A percentile compares a stretch with the other conserved stretches of the same genome.
These are phyloP conservation scores for Parus major DNA, from an alignment of 2,113 vertebrate genomes.

Conservation along the genomic window DNA sequence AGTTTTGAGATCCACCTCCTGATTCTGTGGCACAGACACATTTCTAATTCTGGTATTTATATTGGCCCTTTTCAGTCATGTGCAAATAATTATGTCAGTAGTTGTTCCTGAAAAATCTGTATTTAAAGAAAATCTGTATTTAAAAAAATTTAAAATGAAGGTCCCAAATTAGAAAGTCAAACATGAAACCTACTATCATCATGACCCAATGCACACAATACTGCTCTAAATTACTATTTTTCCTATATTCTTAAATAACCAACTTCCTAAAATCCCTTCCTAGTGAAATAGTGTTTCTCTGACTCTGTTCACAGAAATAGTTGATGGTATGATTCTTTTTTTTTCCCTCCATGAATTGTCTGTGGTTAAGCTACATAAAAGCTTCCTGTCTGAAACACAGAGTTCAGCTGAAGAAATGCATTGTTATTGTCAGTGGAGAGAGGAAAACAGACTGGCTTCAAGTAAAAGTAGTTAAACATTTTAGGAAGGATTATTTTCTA, in stretches of 20 bases:
- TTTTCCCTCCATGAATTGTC: not conserved
- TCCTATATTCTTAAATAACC: conserved; percentile 19
- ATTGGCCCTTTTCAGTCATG: not conserved
- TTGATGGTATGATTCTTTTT: not conserved
- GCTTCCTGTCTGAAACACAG: not conserved
- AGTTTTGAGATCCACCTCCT: not conserved
- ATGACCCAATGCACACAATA: not conserved
- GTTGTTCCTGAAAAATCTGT: conserved; percentile 23
- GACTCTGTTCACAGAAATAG: conserved; percentile 27
- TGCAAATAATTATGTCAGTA: conserved; percentile 30
- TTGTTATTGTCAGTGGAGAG: not conserved
- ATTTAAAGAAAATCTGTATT: conserved; percentile 12
- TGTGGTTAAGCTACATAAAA: not conserved
- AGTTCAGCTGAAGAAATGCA: not conserved
- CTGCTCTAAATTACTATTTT: conserved; percentile 41
- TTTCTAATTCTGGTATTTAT: conserved; percentile 21
- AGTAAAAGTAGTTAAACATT: not conserved
- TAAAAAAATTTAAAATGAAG: not conserved
- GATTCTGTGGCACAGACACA: not conserved
- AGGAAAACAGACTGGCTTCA: not conserved
- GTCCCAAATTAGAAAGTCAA: conserved; percentile 43
- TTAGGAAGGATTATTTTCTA: not conserved
- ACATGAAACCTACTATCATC: conserved; percentile 53
- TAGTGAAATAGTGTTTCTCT: not conserved
- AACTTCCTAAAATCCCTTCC: conserved; percentile 16